These are phyloP conservation scores for Pasiphila rectangulata DNA, from an alignment of 2,888 invertebrate genomes.

Conservation along the genomic window DNA sequence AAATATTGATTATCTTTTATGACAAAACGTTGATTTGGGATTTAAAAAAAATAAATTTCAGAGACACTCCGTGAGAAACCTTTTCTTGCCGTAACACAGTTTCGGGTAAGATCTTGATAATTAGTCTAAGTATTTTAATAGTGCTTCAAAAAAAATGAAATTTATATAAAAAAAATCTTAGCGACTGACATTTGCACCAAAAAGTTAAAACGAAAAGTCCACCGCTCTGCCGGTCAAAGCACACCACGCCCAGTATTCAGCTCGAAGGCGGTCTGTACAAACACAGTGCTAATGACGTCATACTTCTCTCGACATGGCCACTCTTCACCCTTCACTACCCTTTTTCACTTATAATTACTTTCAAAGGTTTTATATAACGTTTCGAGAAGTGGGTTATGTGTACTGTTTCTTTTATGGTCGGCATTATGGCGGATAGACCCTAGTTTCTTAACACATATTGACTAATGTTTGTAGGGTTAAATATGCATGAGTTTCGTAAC, in stretches of 20 bases:
- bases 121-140: too few species aligned
- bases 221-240: constrained; percentile 23
- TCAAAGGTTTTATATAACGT: constrained; percentile 16
- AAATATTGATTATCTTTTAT: too few species aligned
- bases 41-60: too few species aligned
- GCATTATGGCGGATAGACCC: not conserved
- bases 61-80: too few species aligned
- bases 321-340: constrained; percentile 53
- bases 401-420: not conserved
- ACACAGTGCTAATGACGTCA: constrained; percentile 75
- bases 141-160: too few species aligned
- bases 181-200: constrained; percentile 5
- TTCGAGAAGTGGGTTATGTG: constrained; percentile 11
- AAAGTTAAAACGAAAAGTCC: constrained; percentile 11
- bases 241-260: constrained; percentile 67
- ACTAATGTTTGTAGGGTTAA: too few species aligned
- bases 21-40: too few species aligned
- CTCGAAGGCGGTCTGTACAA: constrained; percentile 69
- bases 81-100: too few species aligned
- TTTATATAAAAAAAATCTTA: too few species aligned
- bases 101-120: too few species aligned
- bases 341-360: constrained; percentile 33
- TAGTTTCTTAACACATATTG: too few species aligned
- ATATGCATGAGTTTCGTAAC: too few species aligned
- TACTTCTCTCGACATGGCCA: constrained; percentile 66